Evolutionary conservation across 2,888 invertebrate species (phyloP).

Genomic region (Aleiodes leptofemur): DNA sequence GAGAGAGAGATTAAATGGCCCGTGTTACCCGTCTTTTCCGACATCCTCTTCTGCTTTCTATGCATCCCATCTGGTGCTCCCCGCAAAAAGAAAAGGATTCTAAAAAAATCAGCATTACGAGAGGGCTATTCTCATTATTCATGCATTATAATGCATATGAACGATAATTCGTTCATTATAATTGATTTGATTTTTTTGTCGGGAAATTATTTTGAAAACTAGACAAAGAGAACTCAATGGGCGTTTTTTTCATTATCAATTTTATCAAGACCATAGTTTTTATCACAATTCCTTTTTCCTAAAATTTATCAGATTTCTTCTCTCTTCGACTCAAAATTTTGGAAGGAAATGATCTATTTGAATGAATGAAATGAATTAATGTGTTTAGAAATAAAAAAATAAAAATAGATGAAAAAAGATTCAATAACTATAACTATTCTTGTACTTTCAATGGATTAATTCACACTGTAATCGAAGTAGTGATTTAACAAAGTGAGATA

Average conservation of each 20-base stretch:
- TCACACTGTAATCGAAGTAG: slow-evolving; percentile 24
- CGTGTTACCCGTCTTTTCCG: slow-evolving; percentile 52
- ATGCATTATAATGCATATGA: background rate
- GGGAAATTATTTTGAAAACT: too few relatives aligned
- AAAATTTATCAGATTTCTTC: background rate
- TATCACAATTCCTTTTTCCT: background rate
- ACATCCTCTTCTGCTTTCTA: background rate
- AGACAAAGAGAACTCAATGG: too few relatives aligned
- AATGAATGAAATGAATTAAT: too few relatives aligned
- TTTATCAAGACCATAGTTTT: too few relatives aligned
- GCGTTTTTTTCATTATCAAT: too few relatives aligned
- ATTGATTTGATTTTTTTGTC: slow-evolving; percentile 2
- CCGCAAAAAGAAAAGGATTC: slow-evolving; percentile 4
- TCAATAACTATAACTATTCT: background rate
- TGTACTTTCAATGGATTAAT: slow-evolving; percentile 15
- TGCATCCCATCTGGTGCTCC: slow-evolving; percentile 13
- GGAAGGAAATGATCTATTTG: too few relatives aligned
- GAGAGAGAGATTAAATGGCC: slow-evolving; percentile 62
- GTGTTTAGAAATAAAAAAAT: background rate
- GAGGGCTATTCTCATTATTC: slow-evolving; percentile 18
- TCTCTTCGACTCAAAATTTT: too few relatives aligned
- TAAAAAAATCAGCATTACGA: background rate
- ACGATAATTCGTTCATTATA: slow-evolving; percentile 8
- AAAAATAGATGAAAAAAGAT: background rate
- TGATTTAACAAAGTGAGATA: slow-evolving; percentile 32